Conservation (phyloP, 2,113 vertebrate species). For the Cavia porcellus region DNA sequence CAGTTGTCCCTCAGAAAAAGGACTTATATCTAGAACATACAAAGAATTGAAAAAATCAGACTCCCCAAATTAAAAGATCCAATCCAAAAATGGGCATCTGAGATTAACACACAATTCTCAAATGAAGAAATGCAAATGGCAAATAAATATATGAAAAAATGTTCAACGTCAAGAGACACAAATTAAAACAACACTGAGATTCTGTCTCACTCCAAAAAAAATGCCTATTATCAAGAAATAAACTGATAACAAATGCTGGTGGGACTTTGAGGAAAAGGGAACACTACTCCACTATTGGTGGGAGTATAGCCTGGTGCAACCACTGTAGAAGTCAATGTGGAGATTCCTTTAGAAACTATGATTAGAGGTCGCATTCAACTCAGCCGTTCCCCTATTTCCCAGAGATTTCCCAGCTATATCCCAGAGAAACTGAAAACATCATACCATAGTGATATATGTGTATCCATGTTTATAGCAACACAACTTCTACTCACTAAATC, state of each 20-base stretch:
- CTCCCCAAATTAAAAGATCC: neutral
- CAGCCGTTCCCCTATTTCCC: neutral
- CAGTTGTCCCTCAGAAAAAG: neutral
- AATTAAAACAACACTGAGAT: neutral
- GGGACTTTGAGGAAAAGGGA: neutral
- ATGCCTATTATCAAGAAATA: neutral
- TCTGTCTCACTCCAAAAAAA: neutral
- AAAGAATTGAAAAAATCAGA: neutral
- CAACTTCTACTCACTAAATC: neutral
- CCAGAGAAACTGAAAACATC: neutral
- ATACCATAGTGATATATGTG: neutral
- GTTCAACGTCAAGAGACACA: neutral
- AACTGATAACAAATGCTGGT: neutral
- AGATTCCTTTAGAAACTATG: neutral
- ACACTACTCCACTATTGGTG: neutral
- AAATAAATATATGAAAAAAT: neutral
- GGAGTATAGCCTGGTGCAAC: neutral
- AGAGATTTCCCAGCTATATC: neutral
- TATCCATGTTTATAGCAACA: neutral
- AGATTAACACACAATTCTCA: neutral
- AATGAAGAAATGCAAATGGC: neutral
- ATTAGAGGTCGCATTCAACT: neutral
- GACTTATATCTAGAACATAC: neutral
- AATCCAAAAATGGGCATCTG: neutral
- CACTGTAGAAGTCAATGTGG: neutral